Evolutionary conservation across 2,888 invertebrate species (phyloP).

Genomic region (Rhagophthalmus giganteus): DNA sequence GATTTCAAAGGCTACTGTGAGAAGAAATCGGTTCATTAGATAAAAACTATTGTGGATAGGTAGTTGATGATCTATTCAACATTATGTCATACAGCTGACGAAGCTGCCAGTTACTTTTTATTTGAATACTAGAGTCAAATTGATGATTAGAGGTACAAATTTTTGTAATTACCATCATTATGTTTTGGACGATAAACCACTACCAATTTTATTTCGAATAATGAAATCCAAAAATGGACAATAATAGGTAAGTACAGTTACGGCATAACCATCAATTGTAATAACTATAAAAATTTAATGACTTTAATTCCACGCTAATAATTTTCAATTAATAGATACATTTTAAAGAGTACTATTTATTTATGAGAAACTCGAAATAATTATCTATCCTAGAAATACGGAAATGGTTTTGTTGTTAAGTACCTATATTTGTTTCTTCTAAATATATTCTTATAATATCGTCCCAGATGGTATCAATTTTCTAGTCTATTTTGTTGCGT

Average conservation of each 20-base stretch:
- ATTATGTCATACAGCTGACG: constrained; percentile 20
- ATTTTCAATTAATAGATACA: too few relatives aligned
- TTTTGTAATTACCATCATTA: constrained; percentile 23
- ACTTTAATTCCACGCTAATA: too few relatives aligned
- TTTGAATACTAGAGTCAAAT: constrained; percentile 21
- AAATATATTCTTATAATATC: too few relatives aligned
- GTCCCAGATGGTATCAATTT: too few relatives aligned
- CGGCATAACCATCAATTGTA: not conserved
- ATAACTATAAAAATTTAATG: not conserved
- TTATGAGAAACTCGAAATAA: too few relatives aligned
- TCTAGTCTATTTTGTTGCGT: too few relatives aligned
- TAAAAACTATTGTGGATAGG: constrained; percentile 19
- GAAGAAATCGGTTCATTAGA: constrained; percentile 26
- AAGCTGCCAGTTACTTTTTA: constrained; percentile 14
- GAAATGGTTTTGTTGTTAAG: too few relatives aligned
- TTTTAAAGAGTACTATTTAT: too few relatives aligned
- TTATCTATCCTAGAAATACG: too few relatives aligned
- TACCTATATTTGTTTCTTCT: too few relatives aligned
- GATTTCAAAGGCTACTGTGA: constrained; percentile 24
- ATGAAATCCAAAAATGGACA: not conserved
- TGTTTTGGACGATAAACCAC: not conserved
- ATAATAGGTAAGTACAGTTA: not conserved
- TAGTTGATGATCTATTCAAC: constrained; percentile 20
- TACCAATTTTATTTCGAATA: not conserved
- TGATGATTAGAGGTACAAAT: constrained; percentile 26